Conservation (phyloP, 2,888 invertebrate species). For the Drosophila ustulata region DNA sequence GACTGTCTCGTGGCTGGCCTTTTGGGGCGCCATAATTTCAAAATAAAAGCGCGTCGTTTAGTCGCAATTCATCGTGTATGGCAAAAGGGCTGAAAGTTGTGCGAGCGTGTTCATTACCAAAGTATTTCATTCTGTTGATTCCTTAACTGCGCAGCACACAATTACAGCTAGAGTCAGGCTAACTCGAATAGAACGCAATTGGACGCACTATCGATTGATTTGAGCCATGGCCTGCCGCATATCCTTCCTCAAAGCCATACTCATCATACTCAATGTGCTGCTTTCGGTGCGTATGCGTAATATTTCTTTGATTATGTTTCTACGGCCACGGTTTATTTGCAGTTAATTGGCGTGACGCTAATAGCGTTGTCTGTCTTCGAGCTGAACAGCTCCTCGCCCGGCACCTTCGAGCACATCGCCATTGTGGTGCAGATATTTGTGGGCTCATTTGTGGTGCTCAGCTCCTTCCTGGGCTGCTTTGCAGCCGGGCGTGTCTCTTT, state of each 20-base stretch:
- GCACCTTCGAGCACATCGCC: conserved; percentile 81
- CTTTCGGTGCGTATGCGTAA: conserved; percentile 80
- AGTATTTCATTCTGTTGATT: conserved; percentile 8
- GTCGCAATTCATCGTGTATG: conserved; percentile 69
- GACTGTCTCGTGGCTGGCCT: conserved; percentile 26
- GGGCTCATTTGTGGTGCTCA: conserved; percentile 90
- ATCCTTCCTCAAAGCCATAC: conserved; percentile 74
- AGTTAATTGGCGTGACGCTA: conserved; percentile 78
- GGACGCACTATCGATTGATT: conserved; percentile 63
- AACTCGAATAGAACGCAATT: conserved; percentile 40
- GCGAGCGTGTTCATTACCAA: conserved; percentile 22
- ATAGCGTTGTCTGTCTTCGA: conserved; percentile 80
- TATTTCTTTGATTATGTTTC: conserved; percentile 15
- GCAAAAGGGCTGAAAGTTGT: conserved; percentile 62
- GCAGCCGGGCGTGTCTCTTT: conserved; percentile 94
- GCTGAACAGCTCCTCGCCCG: conserved; percentile 78
- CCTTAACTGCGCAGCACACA: conserved; percentile 29
- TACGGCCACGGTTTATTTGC: conserved; percentile 3
- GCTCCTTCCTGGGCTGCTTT: conserved; percentile 95
- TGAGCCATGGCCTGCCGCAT: conserved; percentile 73
- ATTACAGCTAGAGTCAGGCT: conserved; percentile 17
- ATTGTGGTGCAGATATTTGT: conserved; percentile 87
- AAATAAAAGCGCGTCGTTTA: conserved; percentile 68
- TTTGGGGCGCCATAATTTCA: conserved; percentile 70
- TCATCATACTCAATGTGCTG: conserved; percentile 77